Conservation (phyloP, 1,140 invertebrate species). For the Drosophila trapezifrons region DNA sequence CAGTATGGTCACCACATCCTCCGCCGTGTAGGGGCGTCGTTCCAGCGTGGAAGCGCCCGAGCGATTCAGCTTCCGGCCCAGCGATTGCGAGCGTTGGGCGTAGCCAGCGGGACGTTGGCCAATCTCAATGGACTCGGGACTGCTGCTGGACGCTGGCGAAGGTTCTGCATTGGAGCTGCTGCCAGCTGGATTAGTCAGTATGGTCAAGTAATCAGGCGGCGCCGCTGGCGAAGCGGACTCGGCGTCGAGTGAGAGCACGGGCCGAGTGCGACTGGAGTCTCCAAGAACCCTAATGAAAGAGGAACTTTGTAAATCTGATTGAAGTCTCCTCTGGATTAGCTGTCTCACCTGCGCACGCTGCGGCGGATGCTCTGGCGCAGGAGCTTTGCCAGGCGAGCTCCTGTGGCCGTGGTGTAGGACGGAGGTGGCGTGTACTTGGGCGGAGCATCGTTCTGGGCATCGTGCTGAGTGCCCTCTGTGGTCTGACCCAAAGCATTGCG, state of each 20-base stretch:
- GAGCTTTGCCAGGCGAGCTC: conserved; percentile 91
- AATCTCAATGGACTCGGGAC: conserved; percentile 67
- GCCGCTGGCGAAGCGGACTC: conserved; percentile 59
- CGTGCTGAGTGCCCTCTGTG: conserved; percentile 44
- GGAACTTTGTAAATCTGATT: too few species aligned
- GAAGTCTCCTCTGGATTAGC: neutral
- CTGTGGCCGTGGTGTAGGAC: conserved; percentile 95
- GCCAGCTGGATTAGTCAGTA: conserved; percentile 84
- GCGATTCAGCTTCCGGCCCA: conserved; percentile 64
- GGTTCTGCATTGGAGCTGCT: conserved; percentile 22
- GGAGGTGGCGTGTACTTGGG: conserved; percentile 97
- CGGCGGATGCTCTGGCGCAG: conserved; percentile 91
- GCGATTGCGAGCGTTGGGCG: conserved; percentile 64
- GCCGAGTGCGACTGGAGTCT: conserved; percentile 67
- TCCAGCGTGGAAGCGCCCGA: conserved; percentile 35
- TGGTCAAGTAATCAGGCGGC: conserved; percentile 84
- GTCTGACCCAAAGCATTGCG: conserved; percentile 48
- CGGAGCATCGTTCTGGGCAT: conserved; percentile 90
- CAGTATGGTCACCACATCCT: conserved; percentile 86
- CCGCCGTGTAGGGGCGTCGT: conserved; percentile 84
- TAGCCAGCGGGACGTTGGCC: conserved; percentile 53
- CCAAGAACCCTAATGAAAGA: conserved; percentile 62
- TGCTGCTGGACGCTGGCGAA: conserved; percentile 85
- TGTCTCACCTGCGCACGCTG: conserved; percentile 88
- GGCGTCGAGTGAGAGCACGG: conserved; percentile 66